Evolutionary conservation across 2,797 vertebrate species (phyloP).

Genomic region (Arrhamphus sclerolepis): DNA sequence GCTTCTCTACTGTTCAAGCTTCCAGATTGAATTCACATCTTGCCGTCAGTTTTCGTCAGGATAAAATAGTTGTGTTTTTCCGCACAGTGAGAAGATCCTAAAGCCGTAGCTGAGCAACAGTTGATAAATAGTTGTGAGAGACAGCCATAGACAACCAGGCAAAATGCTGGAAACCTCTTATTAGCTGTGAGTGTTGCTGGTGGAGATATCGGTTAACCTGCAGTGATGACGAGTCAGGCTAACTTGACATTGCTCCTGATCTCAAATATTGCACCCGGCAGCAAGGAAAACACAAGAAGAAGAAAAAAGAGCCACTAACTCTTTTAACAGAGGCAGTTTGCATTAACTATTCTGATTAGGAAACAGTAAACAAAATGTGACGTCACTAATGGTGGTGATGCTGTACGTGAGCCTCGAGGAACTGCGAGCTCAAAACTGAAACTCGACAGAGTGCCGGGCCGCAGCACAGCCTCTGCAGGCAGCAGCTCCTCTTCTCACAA

Average conservation of each 20-base stretch:
- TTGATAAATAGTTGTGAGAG: neutral
- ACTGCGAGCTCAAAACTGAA: neutral
- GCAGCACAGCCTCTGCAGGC: conserved; percentile 7
- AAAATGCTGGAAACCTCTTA: conserved; percentile 1
- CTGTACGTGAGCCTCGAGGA: neutral
- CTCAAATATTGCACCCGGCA: neutral
- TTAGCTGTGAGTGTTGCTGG: neutral
- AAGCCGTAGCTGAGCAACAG: neutral
- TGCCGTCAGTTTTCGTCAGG: neutral
- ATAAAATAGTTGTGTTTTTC: neutral
- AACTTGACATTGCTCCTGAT: neutral
- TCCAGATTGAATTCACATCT: conserved; percentile 3
- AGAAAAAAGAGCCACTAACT: neutral
- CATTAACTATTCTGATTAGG: neutral
- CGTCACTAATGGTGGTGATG: neutral
- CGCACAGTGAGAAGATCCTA: neutral
- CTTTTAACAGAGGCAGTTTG: neutral
- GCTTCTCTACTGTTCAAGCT: neutral
- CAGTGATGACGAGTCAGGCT: neutral
- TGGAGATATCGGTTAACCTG: conserved; percentile 5
- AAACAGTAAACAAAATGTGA: conserved; percentile 4
- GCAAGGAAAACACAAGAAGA: neutral
- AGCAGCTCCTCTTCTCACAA: conserved; percentile 11
- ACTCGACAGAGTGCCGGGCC: conserved; percentile 2
- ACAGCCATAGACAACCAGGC: neutral